Conservation (phyloP, 2,797 vertebrate species). For the Netta rufina region DNA sequence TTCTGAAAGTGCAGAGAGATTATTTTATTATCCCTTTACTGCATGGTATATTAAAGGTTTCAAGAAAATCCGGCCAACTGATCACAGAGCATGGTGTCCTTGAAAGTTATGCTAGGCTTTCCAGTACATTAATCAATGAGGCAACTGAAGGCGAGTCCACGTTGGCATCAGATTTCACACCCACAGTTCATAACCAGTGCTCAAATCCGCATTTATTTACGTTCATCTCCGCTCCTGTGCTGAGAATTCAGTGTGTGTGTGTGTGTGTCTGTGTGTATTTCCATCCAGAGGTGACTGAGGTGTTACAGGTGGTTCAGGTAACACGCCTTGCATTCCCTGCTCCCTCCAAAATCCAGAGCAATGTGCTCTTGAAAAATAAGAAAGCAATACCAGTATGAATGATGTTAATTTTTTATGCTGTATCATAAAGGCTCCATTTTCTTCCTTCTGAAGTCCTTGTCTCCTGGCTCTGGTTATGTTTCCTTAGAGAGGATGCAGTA, state of each 20-base stretch:
- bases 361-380: neutral
- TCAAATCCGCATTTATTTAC: neutral
- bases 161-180: neutral
- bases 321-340: rapidly evolving
- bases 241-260: neutral
- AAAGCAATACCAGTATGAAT: neutral
- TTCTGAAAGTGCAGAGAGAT: constrained; percentile 16
- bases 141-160: neutral
- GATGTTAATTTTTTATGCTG: neutral
- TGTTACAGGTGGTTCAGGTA: neutral
- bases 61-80: constrained; percentile 39
- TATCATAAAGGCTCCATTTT: neutral
- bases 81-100: constrained; percentile 37
- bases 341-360: neutral
- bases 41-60: constrained; percentile 37
- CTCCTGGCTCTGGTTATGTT: neutral
- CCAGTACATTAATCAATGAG: neutral
- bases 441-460: neutral
- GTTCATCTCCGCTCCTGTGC: neutral
- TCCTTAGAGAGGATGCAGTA: neutral
- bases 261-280: neutral
- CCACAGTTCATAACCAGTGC: neutral
- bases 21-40: constrained; percentile 55
- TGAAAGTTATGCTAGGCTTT: neutral
- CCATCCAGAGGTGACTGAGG: neutral